Percentiles rank a stretch among this genome's conserved stretches.
These are phyloP conservation scores for Ditylenchus weischeri DNA, from an alignment of 2,888 invertebrate species.

Conservation along the genomic window DNA sequence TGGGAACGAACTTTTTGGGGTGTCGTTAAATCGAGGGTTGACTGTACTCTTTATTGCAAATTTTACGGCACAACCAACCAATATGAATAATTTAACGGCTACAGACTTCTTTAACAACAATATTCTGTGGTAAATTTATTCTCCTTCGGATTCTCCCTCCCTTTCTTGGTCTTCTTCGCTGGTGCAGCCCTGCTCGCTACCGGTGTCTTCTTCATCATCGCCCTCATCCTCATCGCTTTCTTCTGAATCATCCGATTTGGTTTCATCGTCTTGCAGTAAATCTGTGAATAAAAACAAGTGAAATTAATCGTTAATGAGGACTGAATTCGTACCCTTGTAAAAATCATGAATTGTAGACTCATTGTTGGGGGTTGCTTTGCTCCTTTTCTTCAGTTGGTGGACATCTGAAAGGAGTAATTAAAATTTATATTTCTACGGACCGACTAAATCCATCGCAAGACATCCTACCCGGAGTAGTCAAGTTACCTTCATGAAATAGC, in stretches of 20 bases:
- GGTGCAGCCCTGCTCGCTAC: background rate
- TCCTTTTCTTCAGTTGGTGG: constrained; percentile 36
- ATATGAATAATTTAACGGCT: no score
- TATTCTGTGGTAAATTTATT: background rate
- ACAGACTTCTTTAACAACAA: no score
- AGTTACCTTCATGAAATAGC: no score
- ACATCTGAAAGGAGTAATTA: constrained; percentile 21
- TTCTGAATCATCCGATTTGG: background rate
- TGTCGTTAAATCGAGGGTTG: no score
- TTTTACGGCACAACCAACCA: no score
- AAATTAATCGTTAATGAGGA: no score
- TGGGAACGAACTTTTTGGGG: no score
- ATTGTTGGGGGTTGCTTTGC: constrained; percentile 25
- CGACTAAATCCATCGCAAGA: no score
- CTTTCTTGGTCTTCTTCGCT: background rate
- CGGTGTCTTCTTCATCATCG: constrained; percentile 10
- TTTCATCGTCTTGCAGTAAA: background rate
- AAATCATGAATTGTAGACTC: constrained; percentile 5
- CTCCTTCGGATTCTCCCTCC: constrained; percentile 1
- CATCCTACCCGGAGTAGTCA: no score
- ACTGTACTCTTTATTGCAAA: no score
- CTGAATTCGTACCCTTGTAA: constrained; percentile 10
- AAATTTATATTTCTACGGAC: no score
- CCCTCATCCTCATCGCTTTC: constrained; percentile 7
- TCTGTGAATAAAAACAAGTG: background rate